These are phyloP conservation scores for Discoglossus pictus DNA, from an alignment of 2,797 vertebrate genomes.

Conservation along the genomic window DNA sequence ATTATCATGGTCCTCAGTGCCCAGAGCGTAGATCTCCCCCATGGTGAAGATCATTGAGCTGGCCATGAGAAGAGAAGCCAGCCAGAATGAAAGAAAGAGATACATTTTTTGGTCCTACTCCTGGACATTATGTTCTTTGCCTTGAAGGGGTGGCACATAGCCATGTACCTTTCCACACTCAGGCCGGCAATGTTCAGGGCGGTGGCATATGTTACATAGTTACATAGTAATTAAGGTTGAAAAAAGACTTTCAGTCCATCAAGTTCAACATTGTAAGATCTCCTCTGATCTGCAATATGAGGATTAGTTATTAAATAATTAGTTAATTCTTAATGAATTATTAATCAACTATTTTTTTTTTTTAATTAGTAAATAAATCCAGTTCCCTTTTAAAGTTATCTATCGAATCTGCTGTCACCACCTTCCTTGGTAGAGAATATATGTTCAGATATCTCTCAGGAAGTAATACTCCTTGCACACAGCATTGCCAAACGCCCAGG, in stretches of 20 bases:
- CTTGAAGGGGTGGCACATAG: conserved; percentile 96
- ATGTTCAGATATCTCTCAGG: conserved; percentile 90
- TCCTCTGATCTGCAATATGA: too few relatives aligned
- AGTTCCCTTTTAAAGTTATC: too few relatives aligned
- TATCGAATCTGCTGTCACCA: too few relatives aligned
- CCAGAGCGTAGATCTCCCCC: conserved; percentile 73
- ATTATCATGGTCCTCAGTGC: conserved; percentile 63
- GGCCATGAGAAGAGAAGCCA: conserved; percentile 85
- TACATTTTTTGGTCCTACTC: conserved; percentile 95
- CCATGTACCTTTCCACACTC: conserved; percentile 93
- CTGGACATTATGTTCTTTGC: conserved; percentile 97
- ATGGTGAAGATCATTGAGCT: conserved; percentile 92
- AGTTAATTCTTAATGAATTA: too few relatives aligned
- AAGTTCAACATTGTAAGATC: too few relatives aligned
- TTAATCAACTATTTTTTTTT: too few relatives aligned
- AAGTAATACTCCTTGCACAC: conserved; percentile 93
- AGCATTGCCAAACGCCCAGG: conserved; percentile 89
- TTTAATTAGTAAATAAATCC: too few relatives aligned
- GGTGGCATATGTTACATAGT: conserved; percentile 92
- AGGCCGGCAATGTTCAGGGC: conserved; percentile 93
- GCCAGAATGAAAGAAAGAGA: conserved; percentile 90
- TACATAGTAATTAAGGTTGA: too few relatives aligned
- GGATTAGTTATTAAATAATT: too few relatives aligned
- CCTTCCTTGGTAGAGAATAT: too few relatives aligned
- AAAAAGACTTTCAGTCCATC: too few relatives aligned